Conservation (phyloP, 2,797 vertebrate genomes). For the Rhynchotus rufescens region DNA sequence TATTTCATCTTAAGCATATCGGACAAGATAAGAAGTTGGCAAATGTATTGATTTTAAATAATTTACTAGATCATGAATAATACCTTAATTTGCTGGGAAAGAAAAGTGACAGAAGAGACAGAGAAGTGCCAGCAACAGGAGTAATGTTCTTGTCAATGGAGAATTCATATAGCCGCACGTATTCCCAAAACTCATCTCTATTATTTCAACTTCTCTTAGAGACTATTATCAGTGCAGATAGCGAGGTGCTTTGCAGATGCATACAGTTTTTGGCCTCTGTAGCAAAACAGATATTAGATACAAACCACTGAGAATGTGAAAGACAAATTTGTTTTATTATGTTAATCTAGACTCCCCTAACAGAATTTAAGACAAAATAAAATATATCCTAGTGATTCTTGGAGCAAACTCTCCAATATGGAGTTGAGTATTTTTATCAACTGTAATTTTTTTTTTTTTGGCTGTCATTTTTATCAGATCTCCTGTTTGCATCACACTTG, state of each 20-base stretch:
- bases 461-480: neutral
- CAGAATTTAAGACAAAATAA: neutral
- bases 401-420: neutral
- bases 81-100: slow-evolving; percentile 36
- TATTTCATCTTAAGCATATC: slow-evolving; percentile 47
- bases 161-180: neutral
- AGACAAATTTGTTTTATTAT: neutral
- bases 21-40: slow-evolving; percentile 45
- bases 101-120: slow-evolving; percentile 30
- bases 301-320: slow-evolving; percentile 8
- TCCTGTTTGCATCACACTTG: neutral
- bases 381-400: neutral
- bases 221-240: neutral
- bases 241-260: neutral
- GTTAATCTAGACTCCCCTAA: neutral
- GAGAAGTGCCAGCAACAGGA: neutral
- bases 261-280: neutral
- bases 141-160: neutral
- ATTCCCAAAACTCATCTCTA: slow-evolving; percentile 16
- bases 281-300: neutral
- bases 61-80: slow-evolving; percentile 18
- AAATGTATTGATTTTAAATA: slow-evolving; percentile 45
- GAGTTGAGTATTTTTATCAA: neutral
- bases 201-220: slow-evolving; percentile 3
- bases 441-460: neutral